Percentiles rank a stretch among this genome's conserved stretches.
Evolutionary conservation across 2,888 invertebrate species (phyloP).

Genomic region (Acanthosepion pharaonis): DNA sequence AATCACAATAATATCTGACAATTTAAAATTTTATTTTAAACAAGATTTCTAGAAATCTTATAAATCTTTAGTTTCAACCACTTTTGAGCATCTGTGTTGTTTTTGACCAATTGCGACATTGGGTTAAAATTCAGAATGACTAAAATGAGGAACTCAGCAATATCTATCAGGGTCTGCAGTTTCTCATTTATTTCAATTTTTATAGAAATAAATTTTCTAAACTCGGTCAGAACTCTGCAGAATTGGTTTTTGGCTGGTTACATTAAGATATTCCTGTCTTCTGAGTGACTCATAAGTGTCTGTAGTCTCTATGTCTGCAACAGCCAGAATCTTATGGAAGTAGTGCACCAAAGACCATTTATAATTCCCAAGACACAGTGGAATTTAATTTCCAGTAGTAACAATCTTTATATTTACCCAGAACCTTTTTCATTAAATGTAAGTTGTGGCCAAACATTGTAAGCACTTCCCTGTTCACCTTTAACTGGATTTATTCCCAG

Average conservation of each 20-base stretch:
- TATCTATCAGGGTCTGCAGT: not conserved
- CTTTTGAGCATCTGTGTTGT: not conserved
- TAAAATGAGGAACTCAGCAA: not conserved
- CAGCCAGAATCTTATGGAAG: not conserved
- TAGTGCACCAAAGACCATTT: not conserved
- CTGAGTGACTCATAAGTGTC: not conserved
- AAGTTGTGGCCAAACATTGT: not conserved
- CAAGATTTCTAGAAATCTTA: not conserved
- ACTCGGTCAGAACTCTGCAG: not conserved
- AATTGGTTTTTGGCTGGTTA: not conserved
- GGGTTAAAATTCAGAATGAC: not conserved
- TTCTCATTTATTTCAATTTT: slow-evolving; percentile 2
- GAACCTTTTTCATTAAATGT: slow-evolving; percentile 4
- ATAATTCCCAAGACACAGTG: slow-evolving; percentile 20
- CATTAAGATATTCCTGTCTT: slow-evolving; percentile 21
- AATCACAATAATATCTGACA: not conserved
- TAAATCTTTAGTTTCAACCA: not conserved
- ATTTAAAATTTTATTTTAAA: not conserved
- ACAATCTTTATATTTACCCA: slow-evolving; percentile 17
- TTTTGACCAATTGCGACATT: not conserved
- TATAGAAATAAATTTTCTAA: not conserved
- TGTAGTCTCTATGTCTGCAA: slow-evolving; percentile 33
- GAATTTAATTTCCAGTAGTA: slow-evolving; percentile 11
- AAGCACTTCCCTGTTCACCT: not conserved
- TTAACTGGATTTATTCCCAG: not conserved